phyloP scores from a whole-genome alignment of 2,113 vertebrate genomes.

The Hypocryptadius cinnamomeus region DNA sequence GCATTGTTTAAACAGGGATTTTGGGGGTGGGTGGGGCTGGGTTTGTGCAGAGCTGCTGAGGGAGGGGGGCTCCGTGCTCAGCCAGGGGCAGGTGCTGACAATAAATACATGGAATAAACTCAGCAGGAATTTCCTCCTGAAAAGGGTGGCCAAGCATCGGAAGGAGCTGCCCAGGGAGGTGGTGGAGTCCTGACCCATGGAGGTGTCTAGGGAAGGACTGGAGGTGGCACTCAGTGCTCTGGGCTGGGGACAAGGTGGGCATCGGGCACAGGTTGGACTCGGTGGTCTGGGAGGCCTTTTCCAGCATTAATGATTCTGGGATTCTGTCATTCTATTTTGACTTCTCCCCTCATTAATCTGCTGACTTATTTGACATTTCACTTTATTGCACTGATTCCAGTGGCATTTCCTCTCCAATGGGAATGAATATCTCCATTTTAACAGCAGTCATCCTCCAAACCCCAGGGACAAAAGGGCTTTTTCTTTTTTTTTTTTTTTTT shows the following conservation, averaged over 20 bases:
- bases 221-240: neutral
- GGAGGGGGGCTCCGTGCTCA: rapidly evolving
- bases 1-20: neutral
- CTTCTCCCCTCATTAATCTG: neutral
- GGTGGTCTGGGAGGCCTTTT: neutral
- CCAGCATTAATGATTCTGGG: neutral
- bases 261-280: rapidly evolving
- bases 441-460: neutral
- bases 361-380: neutral
- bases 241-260: neutral
- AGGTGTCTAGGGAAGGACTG: neutral
- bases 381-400: neutral
- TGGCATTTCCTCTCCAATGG: neutral
- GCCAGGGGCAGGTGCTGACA: neutral
- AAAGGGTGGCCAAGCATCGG: neutral
- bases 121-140: neutral
- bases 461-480: neutral
- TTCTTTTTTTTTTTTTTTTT: neutral
- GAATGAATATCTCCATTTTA: neutral
- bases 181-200: neutral
- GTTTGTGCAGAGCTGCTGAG: rapidly evolving
- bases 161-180: neutral
- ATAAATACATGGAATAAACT: neutral
- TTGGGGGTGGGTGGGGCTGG: neutral
- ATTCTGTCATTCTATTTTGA: neutral